phyloP scores from a whole-genome alignment of 1,140 invertebrate genomes.

The Drosophila ficusphila region DNA sequence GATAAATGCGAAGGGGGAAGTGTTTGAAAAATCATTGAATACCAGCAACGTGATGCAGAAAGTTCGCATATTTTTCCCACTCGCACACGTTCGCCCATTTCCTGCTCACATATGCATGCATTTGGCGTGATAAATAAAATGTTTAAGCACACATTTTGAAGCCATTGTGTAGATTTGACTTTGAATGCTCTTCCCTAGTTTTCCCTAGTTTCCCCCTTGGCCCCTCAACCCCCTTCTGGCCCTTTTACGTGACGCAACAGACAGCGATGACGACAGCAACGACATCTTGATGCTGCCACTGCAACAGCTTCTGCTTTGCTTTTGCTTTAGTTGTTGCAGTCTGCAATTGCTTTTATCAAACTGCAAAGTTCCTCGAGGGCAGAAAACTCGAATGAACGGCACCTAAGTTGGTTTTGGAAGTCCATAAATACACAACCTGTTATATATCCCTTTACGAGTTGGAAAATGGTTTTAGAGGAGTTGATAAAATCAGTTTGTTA shows the following conservation, averaged over 20 bases:
- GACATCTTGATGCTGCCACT: slow-evolving; percentile 42
- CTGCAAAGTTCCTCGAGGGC: background rate
- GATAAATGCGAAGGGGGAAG: slow-evolving; percentile 57
- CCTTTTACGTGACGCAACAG: slow-evolving; percentile 53
- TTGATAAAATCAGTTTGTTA: too few relatives aligned
- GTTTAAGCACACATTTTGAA: slow-evolving; percentile 79
- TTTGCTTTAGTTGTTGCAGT: slow-evolving; percentile 13
- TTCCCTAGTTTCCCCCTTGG: background rate
- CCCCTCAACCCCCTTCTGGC: background rate
- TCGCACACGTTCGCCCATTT: slow-evolving; percentile 40
- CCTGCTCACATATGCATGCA: slow-evolving; percentile 53
- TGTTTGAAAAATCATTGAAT: slow-evolving; percentile 71
- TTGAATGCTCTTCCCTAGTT: slow-evolving; percentile 43
- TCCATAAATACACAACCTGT: too few relatives aligned
- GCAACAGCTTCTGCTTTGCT: slow-evolving; percentile 7
- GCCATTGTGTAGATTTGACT: slow-evolving; percentile 77
- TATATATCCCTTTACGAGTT: too few relatives aligned
- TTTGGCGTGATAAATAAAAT: slow-evolving; percentile 81
- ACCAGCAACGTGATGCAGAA: slow-evolving; percentile 68
- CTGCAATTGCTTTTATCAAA: slow-evolving; percentile 55
- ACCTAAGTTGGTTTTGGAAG: too few relatives aligned
- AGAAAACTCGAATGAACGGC: background rate
- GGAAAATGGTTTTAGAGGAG: too few relatives aligned
- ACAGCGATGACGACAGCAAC: slow-evolving; percentile 41
- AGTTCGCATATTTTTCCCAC: slow-evolving; percentile 65